Evolutionary conservation across 1,140 invertebrate genomes (phyloP).

Genomic region (Monomorium pharaonis): DNA sequence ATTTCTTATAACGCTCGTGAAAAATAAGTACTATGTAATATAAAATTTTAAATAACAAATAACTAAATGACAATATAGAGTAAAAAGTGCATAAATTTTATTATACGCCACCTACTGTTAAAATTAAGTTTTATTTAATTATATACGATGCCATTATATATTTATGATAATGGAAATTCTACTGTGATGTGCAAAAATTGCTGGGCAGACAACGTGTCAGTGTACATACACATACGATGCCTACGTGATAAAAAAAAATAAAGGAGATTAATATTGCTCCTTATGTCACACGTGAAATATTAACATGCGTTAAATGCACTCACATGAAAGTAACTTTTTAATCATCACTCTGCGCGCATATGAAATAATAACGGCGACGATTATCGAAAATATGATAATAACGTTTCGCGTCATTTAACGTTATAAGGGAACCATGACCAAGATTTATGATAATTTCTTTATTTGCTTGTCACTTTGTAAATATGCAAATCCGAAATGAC

Average conservation of each 20-base stretch:
- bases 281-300: background rate
- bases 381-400: background rate
- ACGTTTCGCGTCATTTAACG: background rate
- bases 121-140: background rate
- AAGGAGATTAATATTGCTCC: background rate
- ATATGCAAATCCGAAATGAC: slow-evolving; percentile 7
- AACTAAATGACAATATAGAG: background rate
- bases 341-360: background rate
- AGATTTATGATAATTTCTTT: slow-evolving; percentile 42
- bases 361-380: background rate
- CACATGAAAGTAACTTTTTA: background rate
- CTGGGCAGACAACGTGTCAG: background rate
- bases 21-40: background rate
- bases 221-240: background rate
- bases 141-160: background rate
- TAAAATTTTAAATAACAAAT: background rate
- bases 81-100: background rate
- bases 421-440: background rate
- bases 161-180: background rate
- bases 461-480: slow-evolving; percentile 17
- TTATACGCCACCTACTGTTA: no score
- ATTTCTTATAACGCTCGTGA: background rate
- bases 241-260: background rate
- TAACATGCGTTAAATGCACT: background rate
- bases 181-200: background rate